Evolutionary conservation across 2,797 vertebrate genomes (phyloP), one percentile per base, ranked within the genome.

Genomic region (Fringilla coelebs): DNA sequence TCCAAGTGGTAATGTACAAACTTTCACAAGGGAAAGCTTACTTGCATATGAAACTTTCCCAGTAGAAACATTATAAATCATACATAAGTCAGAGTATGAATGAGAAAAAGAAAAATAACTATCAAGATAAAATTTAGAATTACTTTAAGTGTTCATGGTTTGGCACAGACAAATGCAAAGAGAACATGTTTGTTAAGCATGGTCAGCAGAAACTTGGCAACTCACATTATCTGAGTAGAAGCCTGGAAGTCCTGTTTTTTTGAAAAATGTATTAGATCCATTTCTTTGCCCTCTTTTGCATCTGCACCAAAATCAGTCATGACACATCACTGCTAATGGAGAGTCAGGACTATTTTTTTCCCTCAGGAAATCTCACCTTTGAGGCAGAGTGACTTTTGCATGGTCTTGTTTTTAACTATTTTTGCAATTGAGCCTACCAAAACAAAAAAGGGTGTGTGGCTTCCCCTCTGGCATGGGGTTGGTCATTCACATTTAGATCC

Each of bases 51-150:
- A 95, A 91, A 78, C 80, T 90, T 94, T 93, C 62, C 86, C 84
- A 79, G 84, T 86, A 93, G 82, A 90, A 94, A 93, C 63, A 71
- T 73, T 90, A 77, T 86, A 95, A 96, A 96, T 92, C 93, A 67
- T 63, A 82, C 57, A 48, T 88, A 96, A 96, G 77, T 96, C 91
- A 93, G 85, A 58, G 70, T 74, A 84, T 78, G 70, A 90, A 94
- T 65, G 67, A 94, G 71, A 76, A 91, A 81, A 89, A 97, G 79
- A 90, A 80, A 92, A 92, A 83, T 82, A 93, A 89, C 82, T 85
- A 74, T 88, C 75, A 76, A 88, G 85, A 83, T 85, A 45, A 63
- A 88, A 49, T 85, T 88, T 65, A 85, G 79, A 94, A 87, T 74
- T 89, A 51, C 71, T 93, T 88, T 28, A 82, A 93, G 58, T 62